Conservation (phyloP, 2,113 vertebrate species). For the Puma concolor region DNA sequence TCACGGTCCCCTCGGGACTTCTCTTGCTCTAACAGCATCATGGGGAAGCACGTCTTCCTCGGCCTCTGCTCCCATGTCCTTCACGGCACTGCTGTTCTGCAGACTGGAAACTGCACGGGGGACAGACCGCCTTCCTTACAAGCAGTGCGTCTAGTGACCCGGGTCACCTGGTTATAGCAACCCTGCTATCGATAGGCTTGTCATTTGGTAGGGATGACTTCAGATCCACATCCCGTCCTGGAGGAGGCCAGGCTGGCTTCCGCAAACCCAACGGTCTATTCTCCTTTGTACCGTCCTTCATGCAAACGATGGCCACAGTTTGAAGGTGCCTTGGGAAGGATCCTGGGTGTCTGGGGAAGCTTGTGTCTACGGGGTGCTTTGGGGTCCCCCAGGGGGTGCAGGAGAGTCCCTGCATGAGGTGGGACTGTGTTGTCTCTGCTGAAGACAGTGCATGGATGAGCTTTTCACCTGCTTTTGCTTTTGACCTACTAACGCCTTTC, state of each 20-base stretch:
- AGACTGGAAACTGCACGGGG: neutral
- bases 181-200: accelerated
- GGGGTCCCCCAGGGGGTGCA: too few relatives aligned
- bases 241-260: too few relatives aligned
- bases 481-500: neutral
- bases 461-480: neutral
- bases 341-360: neutral
- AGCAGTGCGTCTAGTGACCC: neutral
- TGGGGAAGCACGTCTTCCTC: neutral
- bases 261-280: neutral
- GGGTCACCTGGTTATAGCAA: neutral
- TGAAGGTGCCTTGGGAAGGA: neutral
- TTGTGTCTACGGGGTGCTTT: too few relatives aligned
- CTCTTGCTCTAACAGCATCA: too few relatives aligned
- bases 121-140: neutral
- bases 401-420: too few relatives aligned
- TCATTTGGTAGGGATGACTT: neutral
- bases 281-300: neutral
- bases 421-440: neutral
- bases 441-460: neutral
- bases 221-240: accelerated
- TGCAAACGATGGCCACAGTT: neutral
- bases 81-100: neutral
- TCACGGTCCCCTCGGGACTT: neutral
- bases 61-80: accelerated